These are phyloP conservation scores for Lonchura striata DNA, from an alignment of 2,113 vertebrate species.

Conservation along the genomic window DNA sequence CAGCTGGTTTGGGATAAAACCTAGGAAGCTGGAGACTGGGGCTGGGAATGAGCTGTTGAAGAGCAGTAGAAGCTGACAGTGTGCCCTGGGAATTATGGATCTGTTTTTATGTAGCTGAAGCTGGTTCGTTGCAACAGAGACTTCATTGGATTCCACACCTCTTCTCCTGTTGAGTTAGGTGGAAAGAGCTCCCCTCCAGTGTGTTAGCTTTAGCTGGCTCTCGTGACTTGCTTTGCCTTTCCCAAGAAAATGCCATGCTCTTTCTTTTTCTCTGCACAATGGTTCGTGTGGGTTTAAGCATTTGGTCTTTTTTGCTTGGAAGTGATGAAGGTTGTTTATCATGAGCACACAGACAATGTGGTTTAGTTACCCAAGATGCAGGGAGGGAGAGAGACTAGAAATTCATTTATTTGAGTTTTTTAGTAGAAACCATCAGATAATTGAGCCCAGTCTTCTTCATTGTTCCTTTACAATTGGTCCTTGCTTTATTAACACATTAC, in stretches of 20 bases:
- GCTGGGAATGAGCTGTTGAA: not conserved
- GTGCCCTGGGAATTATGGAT: not conserved
- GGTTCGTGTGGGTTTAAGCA: not conserved
- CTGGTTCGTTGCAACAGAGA: not conserved
- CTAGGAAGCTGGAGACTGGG: not conserved
- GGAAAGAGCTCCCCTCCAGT: not conserved
- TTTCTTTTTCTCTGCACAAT: not conserved
- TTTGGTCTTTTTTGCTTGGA: not conserved
- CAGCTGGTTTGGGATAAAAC: not conserved
- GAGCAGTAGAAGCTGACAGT: not conserved
- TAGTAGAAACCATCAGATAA: not conserved
- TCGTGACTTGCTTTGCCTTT: not conserved
- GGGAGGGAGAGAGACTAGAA: not conserved
- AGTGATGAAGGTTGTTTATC: constrained; percentile 11
- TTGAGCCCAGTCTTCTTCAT: constrained; percentile 19
- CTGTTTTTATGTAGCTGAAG: not conserved
- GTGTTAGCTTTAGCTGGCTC: not conserved
- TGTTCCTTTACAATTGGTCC: not conserved
- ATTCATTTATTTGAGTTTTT: not conserved
- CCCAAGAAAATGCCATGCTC: not conserved
- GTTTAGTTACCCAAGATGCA: constrained; percentile 2
- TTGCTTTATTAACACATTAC: not conserved
- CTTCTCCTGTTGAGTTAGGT: not conserved
- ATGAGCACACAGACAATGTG: not conserved
- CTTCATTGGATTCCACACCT: not conserved